Conservation (phyloP, 1,140 invertebrate genomes). For the Drosophila pandora region DNA sequence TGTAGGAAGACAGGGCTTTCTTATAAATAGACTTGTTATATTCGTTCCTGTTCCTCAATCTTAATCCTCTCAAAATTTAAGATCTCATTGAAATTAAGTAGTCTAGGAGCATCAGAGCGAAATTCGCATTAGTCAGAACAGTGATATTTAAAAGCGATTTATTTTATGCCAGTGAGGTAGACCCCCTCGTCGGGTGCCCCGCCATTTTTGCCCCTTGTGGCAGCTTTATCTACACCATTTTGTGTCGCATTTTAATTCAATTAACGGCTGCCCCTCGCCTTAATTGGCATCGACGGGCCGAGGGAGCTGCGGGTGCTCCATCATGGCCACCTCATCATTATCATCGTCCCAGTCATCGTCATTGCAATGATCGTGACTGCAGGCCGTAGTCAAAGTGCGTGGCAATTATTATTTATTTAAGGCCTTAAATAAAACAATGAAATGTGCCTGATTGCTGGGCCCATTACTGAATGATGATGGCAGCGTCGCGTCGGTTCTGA, state of each 20-base stretch:
- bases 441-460: constrained; percentile 68
- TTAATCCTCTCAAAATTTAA: background rate
- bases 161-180: constrained; percentile 17
- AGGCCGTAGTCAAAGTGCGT: constrained; percentile 76
- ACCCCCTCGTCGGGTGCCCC: background rate
- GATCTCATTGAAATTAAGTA: background rate
- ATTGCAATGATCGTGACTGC: constrained; percentile 4
- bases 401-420: constrained; percentile 71
- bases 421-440: constrained; percentile 82
- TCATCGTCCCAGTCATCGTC: background rate
- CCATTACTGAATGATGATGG: constrained; percentile 46
- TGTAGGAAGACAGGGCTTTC: background rate
- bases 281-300: constrained; percentile 63
- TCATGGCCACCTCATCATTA: constrained; percentile 16
- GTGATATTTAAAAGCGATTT: constrained; percentile 37
- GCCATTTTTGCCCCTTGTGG: constrained; percentile 22
- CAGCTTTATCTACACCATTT: constrained; percentile 62
- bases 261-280: constrained; percentile 64
- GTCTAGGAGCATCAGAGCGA: constrained; percentile 12
- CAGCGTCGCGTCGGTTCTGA: constrained; percentile 68
- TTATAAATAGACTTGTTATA: background rate
- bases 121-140: constrained; percentile 2
- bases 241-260: constrained; percentile 70
- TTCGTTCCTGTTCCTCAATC: background rate
- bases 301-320: constrained; percentile 62